These are phyloP conservation scores for Eupithecia dodoneata DNA, from an alignment of 2,888 invertebrate species.

Conservation along the genomic window DNA sequence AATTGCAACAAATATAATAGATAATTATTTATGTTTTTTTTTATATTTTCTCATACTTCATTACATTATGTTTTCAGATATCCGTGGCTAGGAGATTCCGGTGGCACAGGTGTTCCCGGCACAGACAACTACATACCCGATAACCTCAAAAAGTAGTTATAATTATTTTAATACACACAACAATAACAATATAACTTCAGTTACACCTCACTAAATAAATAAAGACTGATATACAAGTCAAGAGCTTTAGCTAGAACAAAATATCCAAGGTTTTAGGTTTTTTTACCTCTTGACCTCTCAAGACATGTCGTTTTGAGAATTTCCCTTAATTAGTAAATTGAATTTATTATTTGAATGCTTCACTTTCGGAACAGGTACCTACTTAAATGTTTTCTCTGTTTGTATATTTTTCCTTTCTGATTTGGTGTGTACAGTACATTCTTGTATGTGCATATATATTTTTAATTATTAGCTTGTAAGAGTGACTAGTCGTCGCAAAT, in stretches of 20 bases:
- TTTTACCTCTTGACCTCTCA: background rate
- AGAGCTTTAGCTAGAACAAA: background rate
- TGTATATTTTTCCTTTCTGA: background rate
- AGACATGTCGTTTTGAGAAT: background rate
- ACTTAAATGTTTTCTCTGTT: background rate
- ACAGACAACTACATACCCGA: constrained; percentile 93
- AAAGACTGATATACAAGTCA: constrained; percentile 30
- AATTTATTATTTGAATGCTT: background rate
- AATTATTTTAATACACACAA: constrained; percentile 25
- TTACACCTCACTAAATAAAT: constrained; percentile 10
- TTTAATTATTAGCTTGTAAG: constrained; percentile 56
- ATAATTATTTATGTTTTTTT: background rate
- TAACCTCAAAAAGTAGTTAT: constrained; percentile 72
- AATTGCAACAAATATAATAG: background rate
- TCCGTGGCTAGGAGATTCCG: constrained; percentile 95
- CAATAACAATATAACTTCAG: constrained; percentile 43
- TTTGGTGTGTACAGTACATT: constrained; percentile 47
- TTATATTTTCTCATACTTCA: background rate
- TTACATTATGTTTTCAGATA: constrained; percentile 75
- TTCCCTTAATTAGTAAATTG: background rate
- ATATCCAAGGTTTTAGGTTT: background rate
- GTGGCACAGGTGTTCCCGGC: constrained; percentile 91
- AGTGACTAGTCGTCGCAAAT: constrained; percentile 72
- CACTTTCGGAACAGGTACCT: background rate
- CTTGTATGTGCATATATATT: constrained; percentile 43